Base-by-base conservation (phyloP, 2,797 vertebrate genomes). In the Microchirus variegatus region DNA sequence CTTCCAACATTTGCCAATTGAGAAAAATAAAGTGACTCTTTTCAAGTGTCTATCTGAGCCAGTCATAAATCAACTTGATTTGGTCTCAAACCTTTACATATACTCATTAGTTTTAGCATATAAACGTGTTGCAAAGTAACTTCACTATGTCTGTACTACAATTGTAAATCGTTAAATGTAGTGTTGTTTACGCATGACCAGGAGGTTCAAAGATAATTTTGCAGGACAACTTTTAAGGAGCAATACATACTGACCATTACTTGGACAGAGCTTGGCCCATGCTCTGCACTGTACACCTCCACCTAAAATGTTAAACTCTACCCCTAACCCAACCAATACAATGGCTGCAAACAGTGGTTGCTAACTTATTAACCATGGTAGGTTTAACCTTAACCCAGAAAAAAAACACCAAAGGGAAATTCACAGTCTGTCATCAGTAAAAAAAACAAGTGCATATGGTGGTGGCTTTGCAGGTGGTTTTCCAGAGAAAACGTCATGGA, bases 171-270 rank as follows among this genome's bases (percentile, higher is more conserved):
- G 12, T 42, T 15, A 14, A 14, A 13, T 42, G 12, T 42, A 42
- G 41, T 42, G 41, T 14, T 42, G 3, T 42, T 6, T 15, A 15
- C 12, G 12, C 15, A 15, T 42, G 40, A 15, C 40, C 40, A 42
- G 40, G 41, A 42, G 14, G 15, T 14, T 13, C 40, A 42, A 14
- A 15, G 4, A 14, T 3, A 42, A 15, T 14, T 15, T 42, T n/a
- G 5, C 2, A n/a, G n/a, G n/a, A n/a, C n/a, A n/a, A 14, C 9
- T 11, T 11, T 14, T 41, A 41, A 5, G 6, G 15, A 42, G 41
- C 14, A 44, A n/a, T 53, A 53, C 19, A 67, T 41, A 53, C 45
- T 62, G 53, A 44, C 35, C 61, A n/a, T 53, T 43, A 64, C 58
- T 51, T 47, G 22, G 9, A 59, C 40, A 52, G 18, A 43, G 40